Base-by-base conservation (phyloP, 2,113 vertebrate genomes). In the Eurypyga helias region DNA sequence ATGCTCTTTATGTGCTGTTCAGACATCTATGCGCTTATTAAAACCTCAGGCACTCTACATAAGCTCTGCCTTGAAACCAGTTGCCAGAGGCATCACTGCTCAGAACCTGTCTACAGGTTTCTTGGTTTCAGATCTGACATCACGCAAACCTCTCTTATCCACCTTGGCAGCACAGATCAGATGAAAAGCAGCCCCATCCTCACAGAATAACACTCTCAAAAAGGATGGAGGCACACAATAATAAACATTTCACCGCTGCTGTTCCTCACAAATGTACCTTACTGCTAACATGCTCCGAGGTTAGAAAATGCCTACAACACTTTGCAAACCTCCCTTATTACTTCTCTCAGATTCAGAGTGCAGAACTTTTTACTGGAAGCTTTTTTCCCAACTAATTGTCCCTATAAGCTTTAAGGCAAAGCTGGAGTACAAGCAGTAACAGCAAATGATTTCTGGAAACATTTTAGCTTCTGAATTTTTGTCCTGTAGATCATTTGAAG, bases 1-100 rank as follows among this genome's bases (percentile, higher is more conserved):
- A 98, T 99, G 98, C 98, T 98, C 98, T 98, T 99, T 99, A 98
- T 97, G 80, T 92, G 88, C 54, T 95, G 97, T 96, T 98, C 97
- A 90, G 96, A 97, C 88, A 97, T 97, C 95, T 94, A 97, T 95
- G 95, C 38, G 91, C 97, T 97, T 98, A 98, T 98, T 97, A 98
- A 98, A 97, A 98, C 95, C 93, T 97, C 95, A 96, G 92, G 97
- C 73, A 67, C 96, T 97, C 87, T 80, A 96, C 89, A 72, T 91
- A 93, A 95, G 72, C 92, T 97, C 69, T 95, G 97, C 97, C 97
- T 98, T 97, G 96, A 97, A 88, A 96, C 96, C 92, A 95, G 65
- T 96, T 97, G 96, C 97, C 78, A 90, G 96, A 96, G 95, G 96
- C 96, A 93, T 97, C 95, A 89, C 90, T 58, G 92, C 94, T 97